Evolutionary conservation across 2,888 invertebrate genomes (phyloP).

Genomic region (Tanypteryx hageni): DNA sequence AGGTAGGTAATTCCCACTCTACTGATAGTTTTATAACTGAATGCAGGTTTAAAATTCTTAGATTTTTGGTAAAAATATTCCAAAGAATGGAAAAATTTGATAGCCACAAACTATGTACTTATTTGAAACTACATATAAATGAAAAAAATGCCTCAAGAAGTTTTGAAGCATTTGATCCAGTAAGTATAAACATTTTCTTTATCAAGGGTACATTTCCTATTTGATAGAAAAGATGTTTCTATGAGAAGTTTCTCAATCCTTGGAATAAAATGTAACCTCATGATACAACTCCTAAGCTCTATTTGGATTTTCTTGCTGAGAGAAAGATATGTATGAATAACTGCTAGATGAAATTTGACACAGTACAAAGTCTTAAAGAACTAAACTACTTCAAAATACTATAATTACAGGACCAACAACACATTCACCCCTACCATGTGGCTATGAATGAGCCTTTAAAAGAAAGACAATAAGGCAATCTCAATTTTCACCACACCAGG

Average conservation of each 20-base stretch:
- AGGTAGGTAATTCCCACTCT: not conserved
- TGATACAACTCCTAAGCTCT: not conserved
- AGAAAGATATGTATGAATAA: slow-evolving; percentile 20
- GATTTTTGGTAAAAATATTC: not conserved
- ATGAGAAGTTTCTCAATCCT: not conserved
- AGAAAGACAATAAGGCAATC: not conserved
- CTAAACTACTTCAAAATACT: not conserved
- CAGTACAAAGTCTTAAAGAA: not conserved
- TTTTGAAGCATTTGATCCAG: not conserved
- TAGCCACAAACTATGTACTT: not conserved
- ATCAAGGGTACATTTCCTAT: not conserved
- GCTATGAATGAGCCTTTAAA: not conserved
- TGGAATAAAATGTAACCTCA: not conserved
- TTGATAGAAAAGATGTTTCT: not conserved
- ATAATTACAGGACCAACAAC: not conserved
- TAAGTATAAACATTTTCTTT: not conserved
- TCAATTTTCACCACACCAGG: not conserved
- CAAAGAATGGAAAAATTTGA: not conserved
- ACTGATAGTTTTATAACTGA: not conserved
- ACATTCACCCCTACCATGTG: not conserved
- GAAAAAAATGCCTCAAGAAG: not conserved
- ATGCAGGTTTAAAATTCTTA: not conserved
- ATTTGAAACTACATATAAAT: not conserved
- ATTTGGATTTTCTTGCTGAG: not conserved
- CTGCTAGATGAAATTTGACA: not conserved